These are phyloP conservation scores for Bombus ignitus DNA, from an alignment of 1,140 invertebrate genomes.

Conservation along the genomic window DNA sequence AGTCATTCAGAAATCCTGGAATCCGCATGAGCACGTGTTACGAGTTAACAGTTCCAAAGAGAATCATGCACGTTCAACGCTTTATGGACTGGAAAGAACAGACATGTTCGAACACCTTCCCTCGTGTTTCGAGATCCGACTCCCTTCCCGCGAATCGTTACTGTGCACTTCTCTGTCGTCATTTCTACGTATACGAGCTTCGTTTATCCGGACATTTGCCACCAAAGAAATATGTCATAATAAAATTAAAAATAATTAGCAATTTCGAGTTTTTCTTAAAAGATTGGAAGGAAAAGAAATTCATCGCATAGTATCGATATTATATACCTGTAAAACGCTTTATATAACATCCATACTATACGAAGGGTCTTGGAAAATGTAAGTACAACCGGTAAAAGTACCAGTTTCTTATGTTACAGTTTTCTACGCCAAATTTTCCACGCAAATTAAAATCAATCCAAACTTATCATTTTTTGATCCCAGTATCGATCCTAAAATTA, in stretches of 20 bases:
- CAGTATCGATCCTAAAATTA: too few relatives aligned
- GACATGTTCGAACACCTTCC: constrained; percentile 12
- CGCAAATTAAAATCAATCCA: too few relatives aligned
- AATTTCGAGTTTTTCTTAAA: background rate
- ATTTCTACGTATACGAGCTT: background rate
- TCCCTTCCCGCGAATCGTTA: background rate
- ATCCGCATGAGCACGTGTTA: constrained; percentile 22
- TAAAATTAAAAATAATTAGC: background rate
- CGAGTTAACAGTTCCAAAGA: constrained; percentile 1
- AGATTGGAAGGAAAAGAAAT: background rate
- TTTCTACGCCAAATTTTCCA: too few relatives aligned
- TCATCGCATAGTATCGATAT: too few relatives aligned
- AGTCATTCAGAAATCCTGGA: background rate
- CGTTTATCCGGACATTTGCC: background rate
- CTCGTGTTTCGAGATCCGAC: background rate
- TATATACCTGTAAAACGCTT: too few relatives aligned
- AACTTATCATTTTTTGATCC: too few relatives aligned
- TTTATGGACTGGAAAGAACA: constrained; percentile 9
- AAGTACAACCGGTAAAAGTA: too few relatives aligned
- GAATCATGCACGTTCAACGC: constrained; percentile 9
- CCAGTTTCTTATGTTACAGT: too few relatives aligned
- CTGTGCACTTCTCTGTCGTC: constrained; percentile 1
- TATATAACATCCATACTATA: too few relatives aligned
- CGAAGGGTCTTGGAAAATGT: too few relatives aligned
- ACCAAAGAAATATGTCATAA: background rate